Evolutionary conservation across 2,888 invertebrate species (phyloP).

Genomic region (Agrotis clavis): DNA sequence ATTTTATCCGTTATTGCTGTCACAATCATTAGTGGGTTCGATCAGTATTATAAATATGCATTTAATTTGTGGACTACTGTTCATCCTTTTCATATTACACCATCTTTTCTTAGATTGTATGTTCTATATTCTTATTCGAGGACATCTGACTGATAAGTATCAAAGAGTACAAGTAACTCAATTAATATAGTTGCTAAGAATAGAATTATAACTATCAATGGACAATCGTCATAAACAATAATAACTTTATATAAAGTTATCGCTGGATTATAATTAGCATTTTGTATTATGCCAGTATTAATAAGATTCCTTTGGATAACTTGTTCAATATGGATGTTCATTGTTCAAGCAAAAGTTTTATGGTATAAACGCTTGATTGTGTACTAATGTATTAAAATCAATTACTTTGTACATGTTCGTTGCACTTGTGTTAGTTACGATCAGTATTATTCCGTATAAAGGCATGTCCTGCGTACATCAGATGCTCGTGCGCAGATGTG

Average conservation of each 20-base stretch:
- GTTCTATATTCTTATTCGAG: slow-evolving; percentile 14
- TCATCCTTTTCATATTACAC: background rate
- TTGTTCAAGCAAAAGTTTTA: background rate
- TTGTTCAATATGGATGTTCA: slow-evolving; percentile 16
- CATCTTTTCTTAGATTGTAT: background rate
- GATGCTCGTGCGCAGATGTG: background rate
- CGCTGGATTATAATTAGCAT: slow-evolving; percentile 1
- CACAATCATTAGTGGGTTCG: too few species aligned
- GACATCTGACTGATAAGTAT: slow-evolving; percentile 20
- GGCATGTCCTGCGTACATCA: slow-evolving; percentile 15
- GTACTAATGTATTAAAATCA: slow-evolving; percentile 20
- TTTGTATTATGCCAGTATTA: slow-evolving; percentile 14
- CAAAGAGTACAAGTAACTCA: background rate
- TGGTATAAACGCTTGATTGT: slow-evolving; percentile 15
- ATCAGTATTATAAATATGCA: too few species aligned
- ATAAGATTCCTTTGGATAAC: slow-evolving; percentile 7
- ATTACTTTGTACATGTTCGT: slow-evolving; percentile 6
- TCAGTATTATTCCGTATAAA: slow-evolving; percentile 44
- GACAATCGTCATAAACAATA: slow-evolving; percentile 12
- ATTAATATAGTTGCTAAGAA: background rate
- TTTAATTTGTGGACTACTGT: too few species aligned
- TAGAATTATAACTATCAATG: slow-evolving; percentile 14
- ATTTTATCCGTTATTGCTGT: background rate
- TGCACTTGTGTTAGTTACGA: slow-evolving; percentile 17
- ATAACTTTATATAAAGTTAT: slow-evolving; percentile 18